These are phyloP conservation scores for Eublepharis macularius DNA, from an alignment of 2,113 vertebrate genomes.

Conservation along the genomic window DNA sequence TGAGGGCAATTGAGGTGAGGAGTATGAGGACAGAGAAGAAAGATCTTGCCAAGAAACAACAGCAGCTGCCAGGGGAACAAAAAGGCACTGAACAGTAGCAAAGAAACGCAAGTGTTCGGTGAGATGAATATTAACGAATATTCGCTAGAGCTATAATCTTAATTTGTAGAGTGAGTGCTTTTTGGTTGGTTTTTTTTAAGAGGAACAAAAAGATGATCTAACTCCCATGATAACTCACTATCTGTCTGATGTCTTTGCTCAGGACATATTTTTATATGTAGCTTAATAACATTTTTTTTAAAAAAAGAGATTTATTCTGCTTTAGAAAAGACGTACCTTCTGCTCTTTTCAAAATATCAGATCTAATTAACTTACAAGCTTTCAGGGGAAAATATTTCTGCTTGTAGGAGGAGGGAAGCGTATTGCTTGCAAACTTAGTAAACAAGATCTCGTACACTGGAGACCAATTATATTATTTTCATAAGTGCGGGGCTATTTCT, in stretches of 20 bases:
- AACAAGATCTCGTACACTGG: constrained; percentile 4
- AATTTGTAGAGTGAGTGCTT: background rate
- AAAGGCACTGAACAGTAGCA: background rate
- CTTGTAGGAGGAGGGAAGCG: constrained; percentile 7
- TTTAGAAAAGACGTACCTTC: constrained; percentile 19
- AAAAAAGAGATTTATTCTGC: background rate
- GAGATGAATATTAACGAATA: background rate
- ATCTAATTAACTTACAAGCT: constrained; percentile 40
- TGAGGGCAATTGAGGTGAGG: background rate
- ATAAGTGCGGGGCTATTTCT: constrained; percentile 40
- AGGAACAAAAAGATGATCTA: background rate
- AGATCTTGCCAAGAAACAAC: background rate
- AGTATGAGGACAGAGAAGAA: background rate
- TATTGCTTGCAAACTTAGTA: constrained; percentile 29
- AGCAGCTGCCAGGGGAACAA: background rate
- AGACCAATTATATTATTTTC: constrained; percentile 25
- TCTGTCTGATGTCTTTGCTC: background rate
- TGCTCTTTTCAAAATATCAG: constrained; percentile 23
- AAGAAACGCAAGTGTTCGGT: background rate
- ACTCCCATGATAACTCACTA: background rate
- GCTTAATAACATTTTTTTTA: constrained; percentile 25
- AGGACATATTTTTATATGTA: background rate
- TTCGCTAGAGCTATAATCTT: background rate
- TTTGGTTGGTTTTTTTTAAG: background rate
- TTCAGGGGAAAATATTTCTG: constrained; percentile 29